A percentile compares a stretch with the other conserved stretches of the same genome.
Evolutionary conservation across 2,888 invertebrate species (phyloP).

Genomic region (Pantelozetes paolii): DNA sequence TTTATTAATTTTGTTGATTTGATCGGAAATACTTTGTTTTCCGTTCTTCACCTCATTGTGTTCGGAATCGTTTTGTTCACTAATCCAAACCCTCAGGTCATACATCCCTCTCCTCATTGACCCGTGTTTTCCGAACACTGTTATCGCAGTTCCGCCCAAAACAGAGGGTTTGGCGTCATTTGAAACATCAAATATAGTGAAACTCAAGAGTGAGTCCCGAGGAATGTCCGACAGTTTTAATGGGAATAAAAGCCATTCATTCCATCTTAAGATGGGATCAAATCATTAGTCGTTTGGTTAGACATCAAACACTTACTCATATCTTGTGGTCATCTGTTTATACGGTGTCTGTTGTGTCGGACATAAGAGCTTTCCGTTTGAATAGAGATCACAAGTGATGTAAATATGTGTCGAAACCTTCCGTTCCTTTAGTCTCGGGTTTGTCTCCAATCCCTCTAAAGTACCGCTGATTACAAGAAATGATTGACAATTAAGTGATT

Average conservation of each 20-base stretch:
- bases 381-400: slow-evolving; percentile 76
- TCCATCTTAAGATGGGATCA: slow-evolving; percentile 68
- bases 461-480: slow-evolving; percentile 74
- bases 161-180: slow-evolving; percentile 76
- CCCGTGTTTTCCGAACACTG: slow-evolving; percentile 91
- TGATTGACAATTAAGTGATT: slow-evolving; percentile 44
- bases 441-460: slow-evolving; percentile 65
- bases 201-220: slow-evolving; percentile 73
- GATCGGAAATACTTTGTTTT: slow-evolving; percentile 11
- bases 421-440: background rate
- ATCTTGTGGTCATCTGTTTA: slow-evolving; percentile 83
- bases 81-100: slow-evolving; percentile 86
- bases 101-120: slow-evolving; percentile 63
- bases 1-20: slow-evolving; percentile 22
- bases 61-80: slow-evolving; percentile 56
- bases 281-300: slow-evolving; percentile 54
- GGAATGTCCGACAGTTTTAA: slow-evolving; percentile 87
- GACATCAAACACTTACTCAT: slow-evolving; percentile 84
- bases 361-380: slow-evolving; percentile 73
- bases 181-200: slow-evolving; percentile 86
- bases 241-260: slow-evolving; percentile 90
- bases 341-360: slow-evolving; percentile 83
- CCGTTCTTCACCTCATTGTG: background rate
- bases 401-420: slow-evolving; percentile 57
- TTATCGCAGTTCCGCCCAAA: slow-evolving; percentile 87